A percentile compares a stretch with the other conserved stretches of the same genome.
Conservation (phyloP, 1,140 invertebrate genomes). For the Drosophila truncata region DNA sequence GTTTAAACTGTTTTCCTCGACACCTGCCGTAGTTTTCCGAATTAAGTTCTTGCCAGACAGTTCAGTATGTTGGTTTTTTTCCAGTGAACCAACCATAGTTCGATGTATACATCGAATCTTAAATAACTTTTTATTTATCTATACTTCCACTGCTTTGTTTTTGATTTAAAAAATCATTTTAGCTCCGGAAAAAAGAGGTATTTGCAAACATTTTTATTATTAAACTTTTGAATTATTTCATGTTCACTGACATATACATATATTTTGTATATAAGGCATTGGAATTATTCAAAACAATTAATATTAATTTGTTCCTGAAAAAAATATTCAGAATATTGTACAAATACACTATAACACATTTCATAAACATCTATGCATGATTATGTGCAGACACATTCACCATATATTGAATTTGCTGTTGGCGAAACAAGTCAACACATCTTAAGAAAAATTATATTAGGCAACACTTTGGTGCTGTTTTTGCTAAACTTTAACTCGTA, state of each 20-base stretch:
- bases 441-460: background rate
- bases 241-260: background rate
- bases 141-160: background rate
- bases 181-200: background rate
- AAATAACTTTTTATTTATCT: background rate
- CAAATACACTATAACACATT: background rate
- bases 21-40: conserved; percentile 5
- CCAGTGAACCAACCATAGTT: conserved; percentile 65
- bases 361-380: background rate
- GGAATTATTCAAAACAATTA: background rate
- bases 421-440: background rate
- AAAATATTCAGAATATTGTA: background rate
- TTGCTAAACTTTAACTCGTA: no score
- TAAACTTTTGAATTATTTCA: background rate
- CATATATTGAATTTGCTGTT: background rate
- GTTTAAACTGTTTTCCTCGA: conserved; percentile 26
- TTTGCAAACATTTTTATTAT: conserved; percentile 1
- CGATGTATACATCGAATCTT: background rate
- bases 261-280: background rate
- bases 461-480: background rate
- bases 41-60: conserved; percentile 9
- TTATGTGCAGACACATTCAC: no score
- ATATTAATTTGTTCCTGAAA: background rate
- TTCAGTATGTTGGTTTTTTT: conserved; percentile 33
- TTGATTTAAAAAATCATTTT: background rate